These are phyloP conservation scores for Isichthys henryi DNA, from an alignment of 2,113 vertebrate genomes.

Conservation along the genomic window DNA sequence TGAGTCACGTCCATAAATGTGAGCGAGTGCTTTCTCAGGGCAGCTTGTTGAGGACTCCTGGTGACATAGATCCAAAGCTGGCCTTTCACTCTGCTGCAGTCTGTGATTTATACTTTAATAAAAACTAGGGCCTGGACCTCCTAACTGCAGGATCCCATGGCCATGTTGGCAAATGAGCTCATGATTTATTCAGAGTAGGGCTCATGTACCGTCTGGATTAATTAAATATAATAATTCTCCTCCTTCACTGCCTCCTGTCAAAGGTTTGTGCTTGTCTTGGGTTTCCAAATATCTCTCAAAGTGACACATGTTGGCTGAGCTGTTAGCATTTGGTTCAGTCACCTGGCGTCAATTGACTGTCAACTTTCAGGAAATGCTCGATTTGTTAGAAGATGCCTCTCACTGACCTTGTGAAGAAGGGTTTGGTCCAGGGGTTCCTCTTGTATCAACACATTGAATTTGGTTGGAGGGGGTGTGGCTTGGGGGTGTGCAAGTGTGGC, in stretches of 20 bases:
- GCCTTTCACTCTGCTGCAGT: neutral
- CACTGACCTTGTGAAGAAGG: neutral
- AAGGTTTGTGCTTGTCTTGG: neutral
- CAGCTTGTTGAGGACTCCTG: neutral
- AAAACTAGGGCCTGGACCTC: neutral
- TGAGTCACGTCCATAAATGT: constrained; percentile 34
- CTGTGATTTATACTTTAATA: constrained; percentile 26
- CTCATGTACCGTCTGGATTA: constrained; percentile 4
- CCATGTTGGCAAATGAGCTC: constrained; percentile 16
- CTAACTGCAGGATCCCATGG: constrained; percentile 7
- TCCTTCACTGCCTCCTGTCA: neutral
- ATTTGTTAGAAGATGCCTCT: neutral
- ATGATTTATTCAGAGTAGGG: constrained; percentile 16
- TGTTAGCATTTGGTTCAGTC: too few relatives aligned
- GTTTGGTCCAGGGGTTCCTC: neutral
- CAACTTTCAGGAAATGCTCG: neutral
- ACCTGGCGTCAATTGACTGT: neutral
- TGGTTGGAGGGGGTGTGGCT: neutral
- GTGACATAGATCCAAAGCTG: constrained; percentile 31
- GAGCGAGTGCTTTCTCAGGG: constrained; percentile 11
- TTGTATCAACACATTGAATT: neutral
- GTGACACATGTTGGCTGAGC: neutral
- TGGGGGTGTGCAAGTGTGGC: too few relatives aligned
- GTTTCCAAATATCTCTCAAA: neutral
- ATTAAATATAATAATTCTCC: constrained; percentile 14